These are phyloP conservation scores for Sinocyclocheilus maitianheensis DNA, from an alignment of 2,113 vertebrate genomes.

Conservation along the genomic window DNA sequence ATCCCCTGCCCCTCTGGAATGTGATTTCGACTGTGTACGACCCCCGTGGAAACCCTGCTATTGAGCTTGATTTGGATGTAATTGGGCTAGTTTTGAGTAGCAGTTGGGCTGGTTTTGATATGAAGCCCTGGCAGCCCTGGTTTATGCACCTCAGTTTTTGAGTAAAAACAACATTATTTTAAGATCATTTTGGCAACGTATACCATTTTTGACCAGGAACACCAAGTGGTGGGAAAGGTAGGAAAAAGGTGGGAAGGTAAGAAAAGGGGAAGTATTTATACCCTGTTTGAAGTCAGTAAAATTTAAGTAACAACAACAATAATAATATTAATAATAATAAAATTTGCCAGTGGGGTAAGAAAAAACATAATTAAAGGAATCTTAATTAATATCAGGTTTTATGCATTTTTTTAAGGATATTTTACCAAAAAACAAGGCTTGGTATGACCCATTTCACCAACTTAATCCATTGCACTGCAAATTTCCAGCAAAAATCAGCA, in stretches of 20 bases:
- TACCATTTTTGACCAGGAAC: background rate
- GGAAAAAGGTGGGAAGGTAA: no score
- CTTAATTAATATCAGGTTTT: background rate
- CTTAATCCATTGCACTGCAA: background rate
- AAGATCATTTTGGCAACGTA: background rate
- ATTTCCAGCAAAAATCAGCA: background rate
- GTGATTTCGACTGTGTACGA: no score
- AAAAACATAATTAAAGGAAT: background rate
- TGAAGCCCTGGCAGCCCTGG: background rate
- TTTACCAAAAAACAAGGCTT: constrained; percentile 5
- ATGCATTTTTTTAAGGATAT: background rate
- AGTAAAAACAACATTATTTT: background rate
- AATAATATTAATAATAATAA: background rate
- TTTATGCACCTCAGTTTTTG: background rate
- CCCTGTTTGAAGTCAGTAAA: background rate
- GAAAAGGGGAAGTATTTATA: background rate
- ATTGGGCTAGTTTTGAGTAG: background rate
- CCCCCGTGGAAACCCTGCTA: no score
- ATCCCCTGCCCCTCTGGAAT: no score
- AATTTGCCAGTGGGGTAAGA: background rate
- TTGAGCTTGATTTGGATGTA: background rate
- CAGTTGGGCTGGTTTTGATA: background rate
- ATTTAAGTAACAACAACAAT: background rate
- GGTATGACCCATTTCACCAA: background rate
- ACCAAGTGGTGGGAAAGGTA: background rate